Evolutionary conservation across 2,797 vertebrate species (phyloP).

Genomic region (Lepilemur septentrionalis): DNA sequence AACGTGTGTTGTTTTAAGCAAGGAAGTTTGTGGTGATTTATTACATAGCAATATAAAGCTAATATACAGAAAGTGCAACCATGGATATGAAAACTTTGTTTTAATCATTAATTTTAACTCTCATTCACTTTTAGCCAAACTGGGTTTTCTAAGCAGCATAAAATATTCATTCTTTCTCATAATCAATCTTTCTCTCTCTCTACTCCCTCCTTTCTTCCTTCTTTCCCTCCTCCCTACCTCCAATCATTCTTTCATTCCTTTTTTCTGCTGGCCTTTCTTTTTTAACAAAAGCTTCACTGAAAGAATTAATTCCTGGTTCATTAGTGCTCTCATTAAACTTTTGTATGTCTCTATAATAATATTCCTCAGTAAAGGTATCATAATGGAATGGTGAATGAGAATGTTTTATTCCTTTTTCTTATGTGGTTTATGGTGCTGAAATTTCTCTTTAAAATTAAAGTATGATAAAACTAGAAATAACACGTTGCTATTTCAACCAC

Average conservation of each 20-base stretch:
- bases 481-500: background rate
- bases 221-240: background rate
- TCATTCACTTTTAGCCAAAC: background rate
- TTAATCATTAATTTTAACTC: conserved; percentile 39
- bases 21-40: background rate
- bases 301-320: background rate
- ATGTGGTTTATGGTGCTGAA: background rate
- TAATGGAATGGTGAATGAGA: background rate
- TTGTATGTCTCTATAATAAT: background rate
- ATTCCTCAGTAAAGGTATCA: background rate
- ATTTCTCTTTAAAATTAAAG: background rate
- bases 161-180: background rate
- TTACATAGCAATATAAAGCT: background rate
- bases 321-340: background rate
- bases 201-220: background rate
- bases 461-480: conserved; percentile 17
- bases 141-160: background rate
- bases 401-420: background rate
- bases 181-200: background rate
- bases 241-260: background rate
- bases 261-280: background rate
- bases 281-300: background rate
- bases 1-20: background rate
- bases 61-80: background rate
- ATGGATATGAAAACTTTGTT: background rate